A percentile compares a stretch with the other conserved stretches of the same genome.
These are phyloP conservation scores for Onychostruthus taczanowskii DNA, from an alignment of 2,113 vertebrate species.

Conservation along the genomic window DNA sequence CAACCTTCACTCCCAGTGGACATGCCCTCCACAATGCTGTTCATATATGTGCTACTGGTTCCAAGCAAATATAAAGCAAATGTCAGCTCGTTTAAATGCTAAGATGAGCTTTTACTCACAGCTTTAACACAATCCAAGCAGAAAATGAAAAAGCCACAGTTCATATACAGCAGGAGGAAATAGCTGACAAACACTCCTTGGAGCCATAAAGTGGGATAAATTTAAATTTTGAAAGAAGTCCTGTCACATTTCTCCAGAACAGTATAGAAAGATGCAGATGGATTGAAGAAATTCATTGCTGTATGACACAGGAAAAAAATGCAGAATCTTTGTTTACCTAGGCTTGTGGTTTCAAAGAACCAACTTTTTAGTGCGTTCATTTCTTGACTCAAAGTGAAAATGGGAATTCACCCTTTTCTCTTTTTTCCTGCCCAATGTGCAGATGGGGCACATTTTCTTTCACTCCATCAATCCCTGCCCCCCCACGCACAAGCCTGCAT, in stretches of 20 bases:
- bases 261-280: constrained; percentile 67
- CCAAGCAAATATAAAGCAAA: neutral
- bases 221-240: neutral
- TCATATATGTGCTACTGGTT: neutral
- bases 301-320: constrained; percentile 58
- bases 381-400: constrained; percentile 85
- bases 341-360: constrained; percentile 50
- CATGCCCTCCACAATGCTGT: neutral
- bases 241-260: constrained; percentile 32
- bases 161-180: neutral
- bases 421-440: constrained; percentile 88
- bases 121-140: neutral
- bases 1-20: neutral
- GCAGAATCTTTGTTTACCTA: constrained; percentile 73
- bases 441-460: constrained; percentile 78
- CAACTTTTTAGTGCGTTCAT: constrained; percentile 50
- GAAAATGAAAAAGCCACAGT: neutral
- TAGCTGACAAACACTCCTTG: neutral
- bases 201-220: neutral
- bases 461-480: constrained; percentile 79
- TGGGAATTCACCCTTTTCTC: constrained; percentile 89
- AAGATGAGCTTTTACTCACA: neutral
- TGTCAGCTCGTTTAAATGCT: neutral
- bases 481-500: constrained; percentile 77
- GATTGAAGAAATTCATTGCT: constrained; percentile 53